These are phyloP conservation scores for Podotricha telesiphe DNA, from an alignment of 2,888 invertebrate genomes.

Conservation along the genomic window DNA sequence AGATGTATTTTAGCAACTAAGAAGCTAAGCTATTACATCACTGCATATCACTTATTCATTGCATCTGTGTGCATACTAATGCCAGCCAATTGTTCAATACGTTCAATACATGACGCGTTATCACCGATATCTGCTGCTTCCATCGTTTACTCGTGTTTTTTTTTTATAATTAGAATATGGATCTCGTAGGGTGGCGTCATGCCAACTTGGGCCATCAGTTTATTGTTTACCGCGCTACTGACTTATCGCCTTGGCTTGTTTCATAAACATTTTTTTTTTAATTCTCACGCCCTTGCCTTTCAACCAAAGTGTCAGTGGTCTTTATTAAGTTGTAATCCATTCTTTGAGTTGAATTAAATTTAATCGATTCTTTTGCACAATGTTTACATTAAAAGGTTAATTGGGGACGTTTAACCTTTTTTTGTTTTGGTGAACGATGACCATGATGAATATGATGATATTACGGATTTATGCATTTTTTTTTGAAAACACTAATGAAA, in stretches of 20 bases:
- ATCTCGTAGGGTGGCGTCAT: conserved; percentile 55
- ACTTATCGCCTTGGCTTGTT: conserved; percentile 29
- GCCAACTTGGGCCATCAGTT: conserved; percentile 63
- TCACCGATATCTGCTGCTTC: conserved; percentile 20
- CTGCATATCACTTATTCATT: conserved; percentile 4
- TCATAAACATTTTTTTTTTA: neutral
- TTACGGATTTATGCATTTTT: neutral
- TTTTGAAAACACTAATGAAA: neutral
- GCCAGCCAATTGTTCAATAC: conserved; percentile 1
- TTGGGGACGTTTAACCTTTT: neutral
- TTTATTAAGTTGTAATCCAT: neutral
- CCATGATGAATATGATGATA: neutral
- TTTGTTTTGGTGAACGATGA: neutral
- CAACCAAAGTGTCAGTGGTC: conserved; percentile 5
- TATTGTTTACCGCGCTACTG: conserved; percentile 55
- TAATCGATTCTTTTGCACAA: neutral
- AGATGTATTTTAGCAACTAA: no score
- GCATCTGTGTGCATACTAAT: neutral
- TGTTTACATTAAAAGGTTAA: neutral
- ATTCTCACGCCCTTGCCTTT: neutral
- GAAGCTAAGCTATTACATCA: conserved; percentile 10
- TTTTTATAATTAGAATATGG: conserved; percentile 60
- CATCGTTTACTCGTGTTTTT: conserved; percentile 46
- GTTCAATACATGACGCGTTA: conserved; percentile 25
- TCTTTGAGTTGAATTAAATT: neutral